A percentile compares a stretch with the other conserved stretches of the same genome.
phyloP scores from a whole-genome alignment of 2,888 invertebrate species.

The Diabrotica balteata region DNA sequence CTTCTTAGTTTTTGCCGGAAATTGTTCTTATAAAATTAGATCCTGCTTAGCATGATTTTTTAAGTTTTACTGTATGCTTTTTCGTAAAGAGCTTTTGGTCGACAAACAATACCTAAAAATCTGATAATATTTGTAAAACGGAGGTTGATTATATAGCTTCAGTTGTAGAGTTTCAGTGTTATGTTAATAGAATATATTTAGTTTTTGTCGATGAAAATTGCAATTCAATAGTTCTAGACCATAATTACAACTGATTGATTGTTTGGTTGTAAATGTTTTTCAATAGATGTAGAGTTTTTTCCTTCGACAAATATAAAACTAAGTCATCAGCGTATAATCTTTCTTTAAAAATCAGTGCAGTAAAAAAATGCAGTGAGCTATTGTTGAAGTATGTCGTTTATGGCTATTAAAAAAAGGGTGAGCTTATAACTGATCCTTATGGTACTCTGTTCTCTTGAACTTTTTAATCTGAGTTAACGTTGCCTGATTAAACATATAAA shows the following conservation, averaged over 20 bases:
- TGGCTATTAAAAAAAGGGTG: no score
- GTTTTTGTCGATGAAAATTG: not conserved
- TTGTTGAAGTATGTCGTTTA: no score
- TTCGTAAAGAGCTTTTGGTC: not conserved
- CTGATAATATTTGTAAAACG: not conserved
- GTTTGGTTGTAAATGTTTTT: conserved; percentile 1
- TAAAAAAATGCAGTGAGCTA: no score
- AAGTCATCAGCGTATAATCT: no score
- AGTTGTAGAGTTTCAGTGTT: not conserved
- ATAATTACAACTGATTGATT: not conserved
- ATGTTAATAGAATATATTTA: not conserved
- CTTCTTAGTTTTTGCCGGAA: not conserved
- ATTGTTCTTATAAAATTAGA: not conserved
- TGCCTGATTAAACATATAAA: not conserved
- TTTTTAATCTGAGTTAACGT: not conserved
- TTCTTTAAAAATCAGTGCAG: no score
- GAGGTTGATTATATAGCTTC: not conserved
- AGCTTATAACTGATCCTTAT: no score
- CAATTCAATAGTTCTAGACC: not conserved
- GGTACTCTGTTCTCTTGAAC: no score
- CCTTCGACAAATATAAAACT: no score
- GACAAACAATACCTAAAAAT: not conserved
- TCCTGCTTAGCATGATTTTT: not conserved
- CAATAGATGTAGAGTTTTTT: no score
- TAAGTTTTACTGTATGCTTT: not conserved